phyloP scores from a whole-genome alignment of 2,797 vertebrate genomes.

The Poecile montanus region DNA sequence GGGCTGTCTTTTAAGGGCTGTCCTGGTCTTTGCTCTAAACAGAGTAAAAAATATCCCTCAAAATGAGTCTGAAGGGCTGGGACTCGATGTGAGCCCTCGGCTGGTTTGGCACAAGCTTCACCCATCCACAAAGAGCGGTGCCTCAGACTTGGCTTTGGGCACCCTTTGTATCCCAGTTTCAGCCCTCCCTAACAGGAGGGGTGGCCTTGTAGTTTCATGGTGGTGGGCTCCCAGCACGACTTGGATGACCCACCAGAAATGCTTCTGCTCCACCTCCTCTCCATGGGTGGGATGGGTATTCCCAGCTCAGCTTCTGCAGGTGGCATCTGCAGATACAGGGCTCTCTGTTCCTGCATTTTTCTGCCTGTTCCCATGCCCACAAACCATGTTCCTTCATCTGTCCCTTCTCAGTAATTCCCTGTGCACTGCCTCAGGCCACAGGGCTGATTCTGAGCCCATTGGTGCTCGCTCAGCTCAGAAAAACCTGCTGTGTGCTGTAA shows the following conservation, averaged over 20 bases:
- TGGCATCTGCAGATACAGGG: not conserved
- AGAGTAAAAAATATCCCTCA: not conserved
- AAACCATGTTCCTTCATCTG: fast-evolving
- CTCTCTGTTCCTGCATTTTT: not conserved
- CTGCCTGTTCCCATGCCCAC: not conserved
- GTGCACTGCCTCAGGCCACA: fast-evolving
- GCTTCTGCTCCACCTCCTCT: not conserved
- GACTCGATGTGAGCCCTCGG: not conserved
- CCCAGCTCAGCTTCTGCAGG: not conserved
- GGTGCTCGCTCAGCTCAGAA: not conserved
- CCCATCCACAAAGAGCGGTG: not conserved
- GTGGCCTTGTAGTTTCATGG: not conserved
- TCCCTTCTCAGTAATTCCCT: not conserved
- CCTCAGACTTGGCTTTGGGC: not conserved
- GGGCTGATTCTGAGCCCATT: not conserved
- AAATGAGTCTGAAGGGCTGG: not conserved
- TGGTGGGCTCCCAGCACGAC: not conserved
- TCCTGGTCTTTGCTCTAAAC: not conserved
- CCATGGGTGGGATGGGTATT: not conserved
- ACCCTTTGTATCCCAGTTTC: not conserved
- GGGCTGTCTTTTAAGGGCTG: not conserved
- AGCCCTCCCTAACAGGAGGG: not conserved
- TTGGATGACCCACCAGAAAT: not conserved
- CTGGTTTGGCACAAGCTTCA: fast-evolving
- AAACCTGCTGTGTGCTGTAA: not conserved